Evolutionary conservation across 2,888 invertebrate genomes (phyloP).

Genomic region (Lumbricus terrestris): DNA sequence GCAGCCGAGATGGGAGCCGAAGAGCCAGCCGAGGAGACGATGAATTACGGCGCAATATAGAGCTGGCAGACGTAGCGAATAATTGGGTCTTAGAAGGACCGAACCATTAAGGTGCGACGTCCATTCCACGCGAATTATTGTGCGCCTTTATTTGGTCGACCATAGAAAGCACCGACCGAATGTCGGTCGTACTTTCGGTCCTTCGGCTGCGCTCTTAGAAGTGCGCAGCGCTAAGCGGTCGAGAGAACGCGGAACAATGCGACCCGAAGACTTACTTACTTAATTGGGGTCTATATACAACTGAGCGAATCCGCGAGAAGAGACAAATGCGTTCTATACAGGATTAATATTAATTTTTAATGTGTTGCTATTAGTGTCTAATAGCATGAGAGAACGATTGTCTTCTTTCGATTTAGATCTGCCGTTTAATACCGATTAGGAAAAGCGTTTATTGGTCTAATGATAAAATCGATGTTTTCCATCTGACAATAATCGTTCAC

Average conservation of each 20-base stretch:
- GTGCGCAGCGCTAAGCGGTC: neutral
- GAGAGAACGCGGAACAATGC: neutral
- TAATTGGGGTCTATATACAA: neutral
- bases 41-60: neutral
- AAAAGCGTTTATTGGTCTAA: neutral
- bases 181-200: neutral
- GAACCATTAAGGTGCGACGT: neutral
- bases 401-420: no score
- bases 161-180: slow-evolving; percentile 3
- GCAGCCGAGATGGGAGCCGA: no score
- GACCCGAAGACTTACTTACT: neutral
- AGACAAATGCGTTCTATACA: neutral
- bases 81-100: neutral
- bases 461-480: neutral
- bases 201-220: no score
- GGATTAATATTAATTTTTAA: no score
- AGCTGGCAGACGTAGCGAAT: neutral
- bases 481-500: neutral
- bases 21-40: neutral
- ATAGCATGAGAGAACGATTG: no score
- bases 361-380: no score
- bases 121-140: neutral
- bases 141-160: neutral
- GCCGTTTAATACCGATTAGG: neutral
- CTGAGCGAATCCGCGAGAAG: neutral